Conservation (phyloP, 2,113 vertebrate species). For the Ciconia boyciana region DNA sequence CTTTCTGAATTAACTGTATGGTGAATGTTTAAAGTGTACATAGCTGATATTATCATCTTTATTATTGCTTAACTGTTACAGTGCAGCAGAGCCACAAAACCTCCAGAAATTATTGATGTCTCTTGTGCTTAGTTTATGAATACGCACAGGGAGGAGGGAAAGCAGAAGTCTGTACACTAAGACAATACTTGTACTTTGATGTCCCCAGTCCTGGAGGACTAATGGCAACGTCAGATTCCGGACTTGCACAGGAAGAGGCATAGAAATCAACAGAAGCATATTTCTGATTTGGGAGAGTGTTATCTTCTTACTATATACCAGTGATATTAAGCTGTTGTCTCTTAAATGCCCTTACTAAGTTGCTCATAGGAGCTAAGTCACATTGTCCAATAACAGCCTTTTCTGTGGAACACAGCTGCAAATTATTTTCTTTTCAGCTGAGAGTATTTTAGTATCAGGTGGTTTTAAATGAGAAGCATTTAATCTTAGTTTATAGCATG, state of each 20-base stretch:
- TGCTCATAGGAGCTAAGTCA: neutral
- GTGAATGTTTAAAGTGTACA: slow-evolving; percentile 1
- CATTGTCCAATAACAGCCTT: neutral
- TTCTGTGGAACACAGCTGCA: neutral
- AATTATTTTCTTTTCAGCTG: neutral
- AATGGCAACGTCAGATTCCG: neutral
- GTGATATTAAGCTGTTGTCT: neutral
- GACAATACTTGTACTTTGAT: neutral
- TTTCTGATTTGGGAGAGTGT: neutral
- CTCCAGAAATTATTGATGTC: neutral
- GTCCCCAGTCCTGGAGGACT: neutral
- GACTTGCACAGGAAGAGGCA: neutral
- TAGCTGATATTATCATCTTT: neutral
- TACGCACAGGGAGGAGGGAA: neutral
- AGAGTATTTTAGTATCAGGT: neutral
- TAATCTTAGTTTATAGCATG: neutral
- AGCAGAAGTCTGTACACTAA: neutral
- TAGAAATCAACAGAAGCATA: neutral
- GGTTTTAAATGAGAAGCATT: neutral
- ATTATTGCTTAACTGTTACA: neutral
- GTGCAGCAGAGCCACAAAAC: neutral
- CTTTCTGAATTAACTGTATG: slow-evolving; percentile 43
- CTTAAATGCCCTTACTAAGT: neutral
- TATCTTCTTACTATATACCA: neutral
- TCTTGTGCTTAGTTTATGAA: neutral